phyloP scores from a whole-genome alignment of 2,797 vertebrate species.

The Sebastes steindachneri region DNA sequence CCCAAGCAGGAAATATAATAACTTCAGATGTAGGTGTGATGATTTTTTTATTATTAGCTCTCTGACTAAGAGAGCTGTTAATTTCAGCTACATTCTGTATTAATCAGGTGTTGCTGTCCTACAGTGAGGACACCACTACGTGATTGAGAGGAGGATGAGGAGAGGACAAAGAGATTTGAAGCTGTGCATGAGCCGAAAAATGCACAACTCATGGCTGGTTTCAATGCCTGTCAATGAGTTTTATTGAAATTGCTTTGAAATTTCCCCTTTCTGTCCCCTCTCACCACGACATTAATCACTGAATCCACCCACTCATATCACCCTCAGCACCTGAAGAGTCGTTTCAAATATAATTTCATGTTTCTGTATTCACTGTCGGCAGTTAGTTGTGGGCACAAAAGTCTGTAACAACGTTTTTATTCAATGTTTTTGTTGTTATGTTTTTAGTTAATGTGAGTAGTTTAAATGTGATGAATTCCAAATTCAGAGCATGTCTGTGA shows the following conservation, averaged over 20 bases:
- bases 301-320: constrained; percentile 26
- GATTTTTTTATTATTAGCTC: constrained; percentile 42
- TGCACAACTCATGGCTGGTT: not conserved
- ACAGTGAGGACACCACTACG: not conserved
- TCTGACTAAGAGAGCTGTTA: constrained; percentile 32
- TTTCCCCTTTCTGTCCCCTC: not conserved
- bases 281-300: constrained; percentile 5
- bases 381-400: not conserved
- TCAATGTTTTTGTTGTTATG: not conserved
- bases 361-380: not conserved
- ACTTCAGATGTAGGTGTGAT: constrained; percentile 35
- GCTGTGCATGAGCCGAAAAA: not conserved
- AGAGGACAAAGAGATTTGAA: constrained; percentile 13
- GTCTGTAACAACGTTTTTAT: not conserved
- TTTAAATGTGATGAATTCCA: not conserved
- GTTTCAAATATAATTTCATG: constrained; percentile 6
- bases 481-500: not conserved
- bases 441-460: not conserved
- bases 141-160: constrained; percentile 12
- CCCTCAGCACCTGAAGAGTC: constrained; percentile 11
- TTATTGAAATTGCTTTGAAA: constrained; percentile 14
- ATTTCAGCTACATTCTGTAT: constrained; percentile 36
- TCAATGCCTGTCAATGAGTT: constrained; percentile 5
- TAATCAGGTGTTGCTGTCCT: constrained; percentile 33
- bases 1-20: constrained; percentile 39